Evolutionary conservation across 2,113 vertebrate genomes (phyloP).

Genomic region (Chascanopsetta lugubris): DNA sequence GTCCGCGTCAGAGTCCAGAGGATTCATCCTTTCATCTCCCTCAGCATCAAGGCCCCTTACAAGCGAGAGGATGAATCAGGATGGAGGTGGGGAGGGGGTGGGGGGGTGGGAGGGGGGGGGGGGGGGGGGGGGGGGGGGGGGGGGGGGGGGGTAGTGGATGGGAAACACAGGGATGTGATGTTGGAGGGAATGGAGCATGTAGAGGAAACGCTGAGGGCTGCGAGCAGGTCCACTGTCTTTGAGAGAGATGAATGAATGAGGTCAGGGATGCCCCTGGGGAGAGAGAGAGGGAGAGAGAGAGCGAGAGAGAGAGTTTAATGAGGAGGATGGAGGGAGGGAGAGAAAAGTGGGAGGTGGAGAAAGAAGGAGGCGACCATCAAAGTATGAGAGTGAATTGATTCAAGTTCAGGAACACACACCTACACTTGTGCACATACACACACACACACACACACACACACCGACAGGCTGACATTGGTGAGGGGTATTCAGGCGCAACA

Average conservation of each 20-base stretch:
- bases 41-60: slow-evolving; percentile 60
- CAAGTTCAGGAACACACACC: not conserved
- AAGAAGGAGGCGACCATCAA: not conserved
- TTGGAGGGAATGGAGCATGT: slow-evolving; percentile 52
- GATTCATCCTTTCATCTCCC: slow-evolving; percentile 60
- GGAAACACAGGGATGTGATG: slow-evolving; percentile 58
- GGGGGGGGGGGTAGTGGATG: slow-evolving; percentile 46
- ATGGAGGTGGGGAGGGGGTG: slow-evolving; percentile 71
- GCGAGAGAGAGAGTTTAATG: slow-evolving; percentile 35
- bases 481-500: no score
- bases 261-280: slow-evolving; percentile 79
- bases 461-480: no score
- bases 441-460: no score
- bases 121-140: slow-evolving; percentile 24
- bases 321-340: slow-evolving; percentile 29
- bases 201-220: slow-evolving; percentile 70
- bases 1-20: slow-evolving; percentile 37
- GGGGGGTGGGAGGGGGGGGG: slow-evolving; percentile 52
- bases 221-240: slow-evolving; percentile 68
- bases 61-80: no score
- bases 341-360: slow-evolving; percentile 20
- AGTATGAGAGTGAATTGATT: not conserved
- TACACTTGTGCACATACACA: no score
- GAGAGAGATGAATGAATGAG: slow-evolving; percentile 79
- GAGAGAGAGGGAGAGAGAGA: slow-evolving; percentile 45